Conservation (phyloP, 2,797 vertebrate species). For the Melanotaenia boesemani region DNA sequence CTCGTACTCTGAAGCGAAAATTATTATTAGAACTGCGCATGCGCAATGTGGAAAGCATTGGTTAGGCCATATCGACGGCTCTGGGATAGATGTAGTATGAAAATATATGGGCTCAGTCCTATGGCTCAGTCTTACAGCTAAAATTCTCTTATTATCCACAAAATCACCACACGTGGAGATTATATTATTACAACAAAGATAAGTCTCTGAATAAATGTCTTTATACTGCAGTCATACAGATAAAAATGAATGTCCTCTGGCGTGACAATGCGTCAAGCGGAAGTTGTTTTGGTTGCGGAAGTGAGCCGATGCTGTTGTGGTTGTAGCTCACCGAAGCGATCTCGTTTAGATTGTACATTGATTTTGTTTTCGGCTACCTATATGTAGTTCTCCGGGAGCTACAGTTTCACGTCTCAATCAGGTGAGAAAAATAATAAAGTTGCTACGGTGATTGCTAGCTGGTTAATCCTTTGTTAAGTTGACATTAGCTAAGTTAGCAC, state of each 20-base stretch:
- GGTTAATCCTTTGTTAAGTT: constrained; percentile 15
- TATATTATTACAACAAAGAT: no score
- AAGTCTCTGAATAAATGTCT: neutral
- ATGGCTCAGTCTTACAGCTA: no score
- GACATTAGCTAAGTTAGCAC: constrained; percentile 42
- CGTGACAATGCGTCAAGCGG: constrained; percentile 38
- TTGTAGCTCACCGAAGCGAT: constrained; percentile 24
- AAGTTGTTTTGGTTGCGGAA: constrained; percentile 75
- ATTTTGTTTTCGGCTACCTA: neutral
- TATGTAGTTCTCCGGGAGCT: constrained; percentile 42
- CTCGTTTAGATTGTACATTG: neutral
- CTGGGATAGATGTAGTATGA: no score
- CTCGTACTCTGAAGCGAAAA: constrained; percentile 86
- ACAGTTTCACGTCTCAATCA: constrained; percentile 27
- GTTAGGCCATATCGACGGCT: no score
- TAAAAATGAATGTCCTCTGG: neutral
- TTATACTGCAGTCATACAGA: neutral
- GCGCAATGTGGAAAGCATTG: neutral
- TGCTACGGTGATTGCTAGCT: accelerated
- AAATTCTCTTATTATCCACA: no score
- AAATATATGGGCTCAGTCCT: no score
- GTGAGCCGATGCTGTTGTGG: constrained; percentile 40
- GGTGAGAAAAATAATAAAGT: constrained; percentile 47
- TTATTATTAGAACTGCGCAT: constrained; percentile 72
- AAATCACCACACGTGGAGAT: no score